Base-by-base conservation (phyloP, 2,113 vertebrate genomes). In the Marmota flaviventris region DNA sequence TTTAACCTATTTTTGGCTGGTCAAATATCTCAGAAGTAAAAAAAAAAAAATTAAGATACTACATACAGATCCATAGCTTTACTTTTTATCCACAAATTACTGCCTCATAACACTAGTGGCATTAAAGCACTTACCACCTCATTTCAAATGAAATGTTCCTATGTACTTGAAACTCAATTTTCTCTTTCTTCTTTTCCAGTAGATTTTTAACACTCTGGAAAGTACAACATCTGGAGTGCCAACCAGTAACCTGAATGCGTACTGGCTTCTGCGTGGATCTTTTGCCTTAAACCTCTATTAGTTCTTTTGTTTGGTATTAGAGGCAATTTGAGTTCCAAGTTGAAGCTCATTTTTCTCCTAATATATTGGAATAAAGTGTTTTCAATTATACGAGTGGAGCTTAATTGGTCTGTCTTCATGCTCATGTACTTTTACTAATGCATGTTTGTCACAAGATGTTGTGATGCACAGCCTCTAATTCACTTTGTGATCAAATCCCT, bases 141-240 rank as follows among this genome's bases (percentile, higher is more conserved):
- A 72, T 93, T 94, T 95, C 89, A 90, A 89, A 93, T 93, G 51
- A 87, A 83, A 93, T 77, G 89, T 82, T 94, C 89, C 86, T 88
- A 69, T 34, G 42, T 89, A 91, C 96, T 97, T 95, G 89, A 98
- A 97, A 89, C 91, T 95, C 95, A 93, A 96, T 97, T 96, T 97
- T 95, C 75, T 96, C 67, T 76, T 75, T 87, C 69, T 72, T 45
- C 67, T 32, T 79, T 96, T 94, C 61, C 67, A 82, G 84, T 37
- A 48, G 76, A 90, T 92, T 85, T 89, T 89, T 85, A 96, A 85
- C 84, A 78, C 78, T 61, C 61, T 75, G 84, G 85, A 84, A 91
- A 89, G 42, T 27, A 63, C 1, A 61, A 56, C 77, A 61, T 42
- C 77, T 96, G 73, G 83, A 85, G 58, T 63, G 73, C 77, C 27